Evolutionary conservation across 1,140 invertebrate genomes (phyloP).

Genomic region (Dreissena polymorpha): DNA sequence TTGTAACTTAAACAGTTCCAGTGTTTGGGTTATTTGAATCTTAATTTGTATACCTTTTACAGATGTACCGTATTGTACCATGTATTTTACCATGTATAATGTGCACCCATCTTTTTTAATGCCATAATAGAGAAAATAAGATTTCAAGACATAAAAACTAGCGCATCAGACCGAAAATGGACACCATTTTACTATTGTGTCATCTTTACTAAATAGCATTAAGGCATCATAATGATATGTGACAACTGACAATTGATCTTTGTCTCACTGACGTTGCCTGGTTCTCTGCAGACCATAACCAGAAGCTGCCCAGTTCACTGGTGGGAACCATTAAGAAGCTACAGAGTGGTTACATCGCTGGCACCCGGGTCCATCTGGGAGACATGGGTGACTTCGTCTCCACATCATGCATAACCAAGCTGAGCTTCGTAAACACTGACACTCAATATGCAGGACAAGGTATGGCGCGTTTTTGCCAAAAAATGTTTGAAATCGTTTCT

Average conservation of each 20-base stretch:
- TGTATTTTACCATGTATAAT: background rate
- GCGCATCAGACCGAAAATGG: no score
- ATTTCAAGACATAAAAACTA: no score
- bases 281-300: conserved; percentile 84
- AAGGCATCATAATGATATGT: background rate
- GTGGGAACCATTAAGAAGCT: conserved; percentile 99
- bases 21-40: background rate
- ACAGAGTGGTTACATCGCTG: conserved; percentile 99
- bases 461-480: conserved; percentile 35
- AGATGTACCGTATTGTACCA: background rate
- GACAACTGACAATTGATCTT: background rate
- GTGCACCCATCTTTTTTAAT: background rate
- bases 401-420: conserved; percentile 97
- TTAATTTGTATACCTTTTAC: background rate
- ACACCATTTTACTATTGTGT: no score
- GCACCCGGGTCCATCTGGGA: conserved; percentile 94
- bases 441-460: conserved; percentile 66
- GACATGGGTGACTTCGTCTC: conserved; percentile 95
- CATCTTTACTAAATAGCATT: background rate
- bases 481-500: no score
- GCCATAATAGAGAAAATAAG: no score
- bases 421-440: conserved; percentile 89
- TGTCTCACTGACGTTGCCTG: background rate
- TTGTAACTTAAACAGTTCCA: background rate
- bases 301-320: conserved; percentile 94